phyloP scores from a whole-genome alignment of 2,113 vertebrate species.

The Myanophis thanlyinensis region DNA sequence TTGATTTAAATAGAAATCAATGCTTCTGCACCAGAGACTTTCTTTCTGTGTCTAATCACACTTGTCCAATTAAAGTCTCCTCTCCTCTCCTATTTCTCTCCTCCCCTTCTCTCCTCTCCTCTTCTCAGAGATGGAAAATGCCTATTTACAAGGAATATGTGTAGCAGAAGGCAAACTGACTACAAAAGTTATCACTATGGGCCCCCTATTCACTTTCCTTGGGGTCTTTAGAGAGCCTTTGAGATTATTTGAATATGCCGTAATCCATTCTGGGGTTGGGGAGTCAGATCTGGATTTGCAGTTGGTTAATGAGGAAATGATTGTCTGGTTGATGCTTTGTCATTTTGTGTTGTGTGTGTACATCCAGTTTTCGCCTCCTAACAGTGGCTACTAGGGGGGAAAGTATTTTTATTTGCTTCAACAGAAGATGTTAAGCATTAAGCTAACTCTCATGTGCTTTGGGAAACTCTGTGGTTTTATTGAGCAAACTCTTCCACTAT shows the following conservation, averaged over 20 bases:
- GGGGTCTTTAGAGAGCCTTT: neutral
- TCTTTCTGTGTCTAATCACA: too few species aligned
- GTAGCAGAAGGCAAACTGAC: neutral
- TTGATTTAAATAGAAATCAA: neutral
- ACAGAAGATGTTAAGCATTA: neutral
- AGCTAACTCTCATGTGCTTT: neutral
- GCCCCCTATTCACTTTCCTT: neutral
- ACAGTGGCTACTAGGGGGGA: neutral
- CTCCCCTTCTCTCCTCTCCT: too few species aligned
- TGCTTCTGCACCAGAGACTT: too few species aligned
- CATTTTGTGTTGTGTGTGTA: neutral
- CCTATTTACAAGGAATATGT: neutral
- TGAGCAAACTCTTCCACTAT: neutral
- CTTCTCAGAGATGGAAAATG: neutral
- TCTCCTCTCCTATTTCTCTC: too few species aligned
- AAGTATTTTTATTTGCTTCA: neutral
- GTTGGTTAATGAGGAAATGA: accelerated
- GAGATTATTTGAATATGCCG: neutral
- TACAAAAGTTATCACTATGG: neutral
- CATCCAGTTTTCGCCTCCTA: neutral
- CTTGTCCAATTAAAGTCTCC: too few species aligned
- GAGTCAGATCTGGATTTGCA: neutral
- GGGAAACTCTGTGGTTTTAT: neutral
- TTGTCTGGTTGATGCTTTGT: neutral
- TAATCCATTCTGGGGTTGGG: neutral